Evolutionary conservation across 2,113 vertebrate genomes (phyloP).

Genomic region (Cheilinus undulatus): DNA sequence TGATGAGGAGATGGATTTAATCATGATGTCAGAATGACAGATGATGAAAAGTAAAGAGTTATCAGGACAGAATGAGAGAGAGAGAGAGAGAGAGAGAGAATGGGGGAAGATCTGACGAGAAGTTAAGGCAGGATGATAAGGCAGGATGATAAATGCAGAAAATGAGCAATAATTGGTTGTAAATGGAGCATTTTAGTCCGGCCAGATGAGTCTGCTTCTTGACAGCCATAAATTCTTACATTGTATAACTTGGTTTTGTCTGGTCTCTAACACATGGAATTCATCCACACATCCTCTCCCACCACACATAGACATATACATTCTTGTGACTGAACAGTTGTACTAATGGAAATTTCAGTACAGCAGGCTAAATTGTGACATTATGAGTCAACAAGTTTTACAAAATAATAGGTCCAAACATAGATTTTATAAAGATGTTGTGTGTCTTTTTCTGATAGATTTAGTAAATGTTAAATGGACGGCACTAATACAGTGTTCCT

Average conservation of each 20-base stretch:
- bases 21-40: constrained; percentile 8
- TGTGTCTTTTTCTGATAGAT: background rate
- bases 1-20: background rate
- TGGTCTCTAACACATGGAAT: constrained; percentile 46
- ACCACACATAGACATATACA: constrained; percentile 1
- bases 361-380: background rate
- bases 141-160: constrained; percentile 12
- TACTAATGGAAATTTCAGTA: background rate
- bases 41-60: background rate
- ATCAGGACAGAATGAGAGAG: background rate
- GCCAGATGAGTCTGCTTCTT: constrained; percentile 39
- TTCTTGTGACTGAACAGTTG: constrained; percentile 5
- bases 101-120: background rate
- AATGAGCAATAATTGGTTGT: constrained; percentile 31
- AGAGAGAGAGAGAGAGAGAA: background rate
- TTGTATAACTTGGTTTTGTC: constrained; percentile 58
- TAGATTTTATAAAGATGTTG: background rate
- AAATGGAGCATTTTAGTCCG: constrained; percentile 35
- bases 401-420: background rate
- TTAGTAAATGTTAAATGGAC: background rate
- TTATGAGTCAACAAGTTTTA: background rate
- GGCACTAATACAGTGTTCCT: too few species aligned
- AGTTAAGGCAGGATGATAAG: background rate
- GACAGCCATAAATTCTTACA: constrained; percentile 56
- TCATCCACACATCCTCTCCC: constrained; percentile 1